Evolutionary conservation across 2,797 vertebrate genomes (phyloP).

Genomic region (Distichodus sexfasciatus): DNA sequence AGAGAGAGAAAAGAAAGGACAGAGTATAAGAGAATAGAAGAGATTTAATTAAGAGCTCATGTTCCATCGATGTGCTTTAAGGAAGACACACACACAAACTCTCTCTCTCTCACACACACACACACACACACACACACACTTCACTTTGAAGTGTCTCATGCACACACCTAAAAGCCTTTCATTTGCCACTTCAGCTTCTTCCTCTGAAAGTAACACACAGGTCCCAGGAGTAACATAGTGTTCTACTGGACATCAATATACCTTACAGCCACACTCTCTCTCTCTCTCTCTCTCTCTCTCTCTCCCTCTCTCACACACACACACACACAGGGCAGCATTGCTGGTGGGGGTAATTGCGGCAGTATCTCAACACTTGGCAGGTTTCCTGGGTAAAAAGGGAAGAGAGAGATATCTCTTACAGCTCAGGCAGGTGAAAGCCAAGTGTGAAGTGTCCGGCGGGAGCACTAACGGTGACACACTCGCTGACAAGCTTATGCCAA

Average conservation of each 20-base stretch:
- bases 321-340: constrained; percentile 18
- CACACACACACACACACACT: constrained; percentile 22
- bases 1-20: constrained; percentile 13
- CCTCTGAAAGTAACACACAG: neutral
- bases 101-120: no score
- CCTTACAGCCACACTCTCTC: no score
- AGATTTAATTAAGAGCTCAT: constrained; percentile 40
- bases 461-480: neutral
- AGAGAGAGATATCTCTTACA: neutral
- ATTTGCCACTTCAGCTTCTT: constrained; percentile 6
- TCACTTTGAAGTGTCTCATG: constrained; percentile 9
- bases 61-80: constrained; percentile 25
- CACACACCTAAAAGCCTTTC: constrained; percentile 20
- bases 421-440: constrained; percentile 13
- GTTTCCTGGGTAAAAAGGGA: constrained; percentile 3
- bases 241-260: neutral
- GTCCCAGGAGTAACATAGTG: no score
- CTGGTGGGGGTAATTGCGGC: constrained; percentile 20
- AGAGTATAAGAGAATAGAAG: constrained; percentile 21
- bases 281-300: no score
- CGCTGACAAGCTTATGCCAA: constrained; percentile 4
- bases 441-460: constrained; percentile 30
- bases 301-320: no score
- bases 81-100: neutral
- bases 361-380: constrained; percentile 33